phyloP scores from a whole-genome alignment of 2,888 invertebrate genomes.

The Drosophila picticornis region DNA sequence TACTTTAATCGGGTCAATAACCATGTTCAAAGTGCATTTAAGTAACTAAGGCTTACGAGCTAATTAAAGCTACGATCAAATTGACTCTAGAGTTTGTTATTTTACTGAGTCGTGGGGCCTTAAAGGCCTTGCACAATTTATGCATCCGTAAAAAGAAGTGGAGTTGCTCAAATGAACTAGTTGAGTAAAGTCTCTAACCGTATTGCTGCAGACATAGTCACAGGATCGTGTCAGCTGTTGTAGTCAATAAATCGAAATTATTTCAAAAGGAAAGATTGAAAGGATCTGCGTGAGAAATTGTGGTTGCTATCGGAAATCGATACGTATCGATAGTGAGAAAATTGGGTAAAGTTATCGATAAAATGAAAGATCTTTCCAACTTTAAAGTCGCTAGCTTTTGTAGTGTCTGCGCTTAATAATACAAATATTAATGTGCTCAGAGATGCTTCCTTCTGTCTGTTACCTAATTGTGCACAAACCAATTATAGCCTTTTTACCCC shows the following conservation, averaged over 20 bases:
- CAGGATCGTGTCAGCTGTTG: background rate
- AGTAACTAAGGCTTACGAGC: background rate
- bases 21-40: constrained; percentile 14
- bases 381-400: too few species aligned
- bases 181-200: background rate
- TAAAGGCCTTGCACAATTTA: background rate
- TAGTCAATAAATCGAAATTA: background rate
- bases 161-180: background rate
- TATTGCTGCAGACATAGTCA: background rate
- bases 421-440: background rate
- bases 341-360: background rate
- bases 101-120: background rate
- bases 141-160: too few species aligned
- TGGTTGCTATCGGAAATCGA: background rate
- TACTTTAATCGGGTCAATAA: constrained; percentile 19
- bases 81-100: background rate
- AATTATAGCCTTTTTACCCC: too few species aligned
- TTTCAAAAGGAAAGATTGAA: background rate
- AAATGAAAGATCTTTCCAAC: background rate
- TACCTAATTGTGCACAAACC: background rate
- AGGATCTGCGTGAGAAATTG: background rate
- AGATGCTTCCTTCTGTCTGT: background rate
- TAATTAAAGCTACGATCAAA: background rate
- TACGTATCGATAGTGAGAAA: background rate
- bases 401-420: background rate